A percentile compares a stretch with the other conserved stretches of the same genome.
Evolutionary conservation across 1,140 invertebrate species (phyloP).

Genomic region (Anagrus nilaparvatae): DNA sequence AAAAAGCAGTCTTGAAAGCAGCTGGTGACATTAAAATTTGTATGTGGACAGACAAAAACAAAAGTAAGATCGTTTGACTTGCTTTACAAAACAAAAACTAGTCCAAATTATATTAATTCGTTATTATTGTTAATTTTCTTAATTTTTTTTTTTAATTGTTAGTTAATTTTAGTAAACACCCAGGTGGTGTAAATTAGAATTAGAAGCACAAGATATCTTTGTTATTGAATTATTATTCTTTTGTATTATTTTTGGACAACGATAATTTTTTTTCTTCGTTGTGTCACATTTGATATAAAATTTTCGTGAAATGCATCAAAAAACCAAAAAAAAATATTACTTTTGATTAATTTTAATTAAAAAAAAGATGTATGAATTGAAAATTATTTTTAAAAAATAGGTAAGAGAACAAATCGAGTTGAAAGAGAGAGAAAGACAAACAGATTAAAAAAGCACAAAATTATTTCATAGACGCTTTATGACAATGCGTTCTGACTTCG

Average conservation of each 20-base stretch:
- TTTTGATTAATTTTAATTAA: not conserved
- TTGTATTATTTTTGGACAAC: constrained; percentile 2
- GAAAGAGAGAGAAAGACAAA: constrained; percentile 13
- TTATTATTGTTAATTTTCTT: constrained; percentile 19
- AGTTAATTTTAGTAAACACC: constrained; percentile 17
- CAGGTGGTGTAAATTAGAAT: constrained; percentile 19
- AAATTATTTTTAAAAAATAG: not conserved
- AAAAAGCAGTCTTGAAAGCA: constrained; percentile 26
- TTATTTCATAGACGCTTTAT: constrained; percentile 10
- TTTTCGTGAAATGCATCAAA: constrained; percentile 6
- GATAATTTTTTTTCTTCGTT: constrained; percentile 5
- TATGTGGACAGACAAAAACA: not conserved
- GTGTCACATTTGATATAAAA: constrained; percentile 2
- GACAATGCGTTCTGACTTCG: constrained; percentile 7
- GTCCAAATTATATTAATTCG: constrained; percentile 17
- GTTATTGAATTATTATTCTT: constrained; percentile 12
- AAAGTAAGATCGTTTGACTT: too few relatives aligned
- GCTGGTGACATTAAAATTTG: constrained; percentile 20
- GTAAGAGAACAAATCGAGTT: not conserved
- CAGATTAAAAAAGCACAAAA: constrained; percentile 13
- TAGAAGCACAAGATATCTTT: constrained; percentile 14
- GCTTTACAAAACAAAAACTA: constrained; percentile 16
- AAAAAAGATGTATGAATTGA: not conserved
- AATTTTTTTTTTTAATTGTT: constrained; percentile 13
- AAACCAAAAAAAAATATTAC: constrained; percentile 6